Conservation (phyloP, 2,888 invertebrate species). For the Dyspetes luteomarginatus region DNA sequence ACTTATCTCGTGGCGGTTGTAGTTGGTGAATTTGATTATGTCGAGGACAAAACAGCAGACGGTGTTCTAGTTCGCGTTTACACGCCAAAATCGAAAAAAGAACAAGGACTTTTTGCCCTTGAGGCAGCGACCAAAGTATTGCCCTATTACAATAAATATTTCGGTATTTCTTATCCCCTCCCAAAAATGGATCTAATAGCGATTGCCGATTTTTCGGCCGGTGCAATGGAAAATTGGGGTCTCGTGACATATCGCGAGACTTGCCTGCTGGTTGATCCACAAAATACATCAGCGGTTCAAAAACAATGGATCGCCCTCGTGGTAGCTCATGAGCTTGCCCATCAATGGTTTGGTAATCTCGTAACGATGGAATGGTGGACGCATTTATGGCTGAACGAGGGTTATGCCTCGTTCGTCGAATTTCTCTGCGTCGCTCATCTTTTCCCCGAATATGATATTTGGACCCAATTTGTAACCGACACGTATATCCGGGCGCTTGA, state of each 20-base stretch:
- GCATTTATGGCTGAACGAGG: slow-evolving; percentile 98
- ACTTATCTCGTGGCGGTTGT: slow-evolving; percentile 97
- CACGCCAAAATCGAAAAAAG: slow-evolving; percentile 95
- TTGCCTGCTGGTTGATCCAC: slow-evolving; percentile 94
- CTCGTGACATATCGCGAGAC: slow-evolving; percentile 90
- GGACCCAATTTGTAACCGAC: slow-evolving; percentile 97
- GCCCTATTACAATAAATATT: slow-evolving; percentile 97
- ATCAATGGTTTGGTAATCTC: slow-evolving; percentile 99
- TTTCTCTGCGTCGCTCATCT: slow-evolving; percentile 96
- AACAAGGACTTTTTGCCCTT: slow-evolving; percentile 95
- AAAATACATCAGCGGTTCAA: slow-evolving; percentile 93
- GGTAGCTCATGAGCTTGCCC: slow-evolving; percentile 96
- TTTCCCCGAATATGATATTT: slow-evolving; percentile 98
- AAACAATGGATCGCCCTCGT: slow-evolving; percentile 95
- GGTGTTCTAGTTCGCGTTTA: slow-evolving; percentile 93
- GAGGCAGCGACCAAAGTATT: slow-evolving; percentile 96
- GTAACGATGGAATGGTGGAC: slow-evolving; percentile 99
- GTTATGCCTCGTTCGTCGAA: slow-evolving; percentile 98
- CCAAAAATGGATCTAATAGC: slow-evolving; percentile 99
- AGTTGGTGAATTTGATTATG: slow-evolving; percentile 97
- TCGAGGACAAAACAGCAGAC: slow-evolving; percentile 93
- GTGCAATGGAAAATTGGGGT: slow-evolving; percentile 99
- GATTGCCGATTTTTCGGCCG: slow-evolving; percentile 96
- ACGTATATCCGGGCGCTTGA: slow-evolving; percentile 93
- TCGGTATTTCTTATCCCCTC: slow-evolving; percentile 96